Percentiles rank a stretch among this genome's conserved stretches.
phyloP scores from a whole-genome alignment of 2,888 invertebrate species.

The Heterodera filipjevi region DNA sequence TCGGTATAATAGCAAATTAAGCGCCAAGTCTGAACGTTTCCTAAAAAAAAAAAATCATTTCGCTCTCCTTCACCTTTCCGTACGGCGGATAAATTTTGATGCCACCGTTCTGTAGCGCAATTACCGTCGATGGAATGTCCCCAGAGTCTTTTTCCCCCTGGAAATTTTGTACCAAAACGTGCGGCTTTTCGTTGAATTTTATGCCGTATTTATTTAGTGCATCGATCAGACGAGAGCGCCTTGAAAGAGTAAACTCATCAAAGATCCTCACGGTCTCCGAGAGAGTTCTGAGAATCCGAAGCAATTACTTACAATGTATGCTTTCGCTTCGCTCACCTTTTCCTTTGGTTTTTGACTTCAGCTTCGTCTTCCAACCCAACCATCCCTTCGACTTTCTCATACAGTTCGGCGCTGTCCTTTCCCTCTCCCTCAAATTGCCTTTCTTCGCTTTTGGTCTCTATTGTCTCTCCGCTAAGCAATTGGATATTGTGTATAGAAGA shows the following conservation, averaged over 20 bases:
- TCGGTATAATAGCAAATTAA: no score
- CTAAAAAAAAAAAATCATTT: no score
- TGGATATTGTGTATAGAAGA: conserved; percentile 31
- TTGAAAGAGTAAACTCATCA: conserved; percentile 4
- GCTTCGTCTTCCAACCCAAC: background rate
- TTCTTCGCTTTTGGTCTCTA: background rate
- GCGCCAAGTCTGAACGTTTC: no score
- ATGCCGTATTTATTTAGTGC: conserved; percentile 20
- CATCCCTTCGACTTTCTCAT: background rate
- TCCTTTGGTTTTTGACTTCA: background rate
- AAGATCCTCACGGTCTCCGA: conserved; percentile 18
- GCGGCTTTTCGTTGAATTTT: conserved; percentile 17
- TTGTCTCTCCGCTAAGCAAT: conserved; percentile 11
- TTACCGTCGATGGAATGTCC: background rate
- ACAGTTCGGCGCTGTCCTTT: conserved; percentile 1
- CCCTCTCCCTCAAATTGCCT: background rate
- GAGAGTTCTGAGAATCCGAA: conserved; percentile 9
- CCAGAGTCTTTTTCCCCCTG: background rate
- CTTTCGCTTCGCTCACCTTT: background rate
- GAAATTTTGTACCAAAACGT: background rate
- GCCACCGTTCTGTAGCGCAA: background rate
- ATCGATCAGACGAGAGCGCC: conserved; percentile 10
- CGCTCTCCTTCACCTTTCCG: conserved; percentile 8
- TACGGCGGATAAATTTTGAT: conserved; percentile 22
- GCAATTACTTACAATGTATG: background rate